Base-by-base conservation (phyloP, 2,888 invertebrate genomes). In the Eugnorisma glareosa region DNA sequence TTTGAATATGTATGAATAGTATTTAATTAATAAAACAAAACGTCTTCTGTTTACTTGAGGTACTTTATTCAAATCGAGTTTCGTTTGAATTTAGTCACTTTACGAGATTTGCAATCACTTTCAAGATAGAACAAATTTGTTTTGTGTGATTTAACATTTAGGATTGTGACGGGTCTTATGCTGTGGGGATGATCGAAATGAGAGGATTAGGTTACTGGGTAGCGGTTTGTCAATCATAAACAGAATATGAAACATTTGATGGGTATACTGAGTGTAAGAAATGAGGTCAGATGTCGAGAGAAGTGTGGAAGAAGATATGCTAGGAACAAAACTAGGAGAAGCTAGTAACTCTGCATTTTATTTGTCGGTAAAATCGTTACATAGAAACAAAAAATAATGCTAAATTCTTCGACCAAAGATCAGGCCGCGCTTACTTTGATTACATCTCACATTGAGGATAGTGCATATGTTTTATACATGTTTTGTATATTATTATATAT, bases 1-100 rank as follows among this genome's bases (percentile, higher is more conserved):
- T 78, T 73, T 81, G 79, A 86, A 88, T 88, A 85, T 83, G 59
- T 61, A 86, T 76, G 59, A 63, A 68, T 76, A 59, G 67, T 82
- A 78, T 83, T 86, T 73, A 77, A 85, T 85, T 79, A 81, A 75
- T 79, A 79, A 84, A 79, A 88, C 76, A 79, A 76, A 80, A 74
- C 67, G 76, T 51, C 67, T 45, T 66, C 68, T 76, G 66, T 88
- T 87, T 73, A 77, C 72, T 68, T 76, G 18, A 57, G 54, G 61
- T 76, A 64, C 66, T 84, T 83, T 84, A 80, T 86, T 77, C 51
- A 64, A 77, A 73, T 86, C 48, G 67, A 81, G 73, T 81, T 83
- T 81, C 54, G 67, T 81, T 84, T 79, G 71, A 71, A 71, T 74
- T 69, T 35, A 70, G 67, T 75, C 72, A 75, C 70, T 87, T 82